A percentile compares a stretch with the other conserved stretches of the same genome.
These are phyloP conservation scores for Naso thynnoides DNA, from an alignment of 2,797 vertebrate genomes.

Conservation along the genomic window DNA sequence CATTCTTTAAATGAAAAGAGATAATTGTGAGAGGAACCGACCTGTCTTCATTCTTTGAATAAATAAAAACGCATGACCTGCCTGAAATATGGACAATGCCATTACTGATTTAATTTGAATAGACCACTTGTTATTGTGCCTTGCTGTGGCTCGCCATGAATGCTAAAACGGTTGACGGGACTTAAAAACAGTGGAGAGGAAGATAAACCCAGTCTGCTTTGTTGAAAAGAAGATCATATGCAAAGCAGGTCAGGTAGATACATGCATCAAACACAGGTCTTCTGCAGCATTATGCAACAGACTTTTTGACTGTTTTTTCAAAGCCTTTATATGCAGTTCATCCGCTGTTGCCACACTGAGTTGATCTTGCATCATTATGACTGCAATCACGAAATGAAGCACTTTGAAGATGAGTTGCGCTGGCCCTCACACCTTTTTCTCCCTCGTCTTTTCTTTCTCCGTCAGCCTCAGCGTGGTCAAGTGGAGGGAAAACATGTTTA, in stretches of 20 bases:
- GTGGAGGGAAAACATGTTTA: constrained; percentile 66
- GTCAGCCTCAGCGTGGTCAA: constrained; percentile 62
- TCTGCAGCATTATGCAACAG: constrained; percentile 19
- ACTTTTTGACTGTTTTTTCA: constrained; percentile 12
- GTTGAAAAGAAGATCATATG: constrained; percentile 52
- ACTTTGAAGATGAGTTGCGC: constrained; percentile 66
- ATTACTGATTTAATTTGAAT: constrained; percentile 88
- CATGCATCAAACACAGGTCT: constrained; percentile 33
- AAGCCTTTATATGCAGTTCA: constrained; percentile 28
- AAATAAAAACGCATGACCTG: constrained; percentile 86
- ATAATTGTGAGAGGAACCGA: constrained; percentile 86
- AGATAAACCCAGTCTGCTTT: constrained; percentile 62
- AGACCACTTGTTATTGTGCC: constrained; percentile 84
- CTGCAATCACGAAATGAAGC: constrained; percentile 64
- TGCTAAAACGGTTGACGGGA: constrained; percentile 71
- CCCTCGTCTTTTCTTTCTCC: constrained; percentile 26
- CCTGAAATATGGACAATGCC: constrained; percentile 88
- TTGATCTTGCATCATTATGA: constrained; percentile 58
- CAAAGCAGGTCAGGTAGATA: constrained; percentile 66
- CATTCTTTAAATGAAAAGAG: constrained; percentile 87
- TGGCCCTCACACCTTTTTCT: constrained; percentile 40
- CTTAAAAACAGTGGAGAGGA: constrained; percentile 55
- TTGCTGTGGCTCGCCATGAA: constrained; percentile 70
- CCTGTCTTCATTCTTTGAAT: constrained; percentile 86
- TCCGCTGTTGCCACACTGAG: constrained; percentile 32